Base-by-base conservation (phyloP, 2,113 vertebrate genomes). In the Lichenostomus cassidix region DNA sequence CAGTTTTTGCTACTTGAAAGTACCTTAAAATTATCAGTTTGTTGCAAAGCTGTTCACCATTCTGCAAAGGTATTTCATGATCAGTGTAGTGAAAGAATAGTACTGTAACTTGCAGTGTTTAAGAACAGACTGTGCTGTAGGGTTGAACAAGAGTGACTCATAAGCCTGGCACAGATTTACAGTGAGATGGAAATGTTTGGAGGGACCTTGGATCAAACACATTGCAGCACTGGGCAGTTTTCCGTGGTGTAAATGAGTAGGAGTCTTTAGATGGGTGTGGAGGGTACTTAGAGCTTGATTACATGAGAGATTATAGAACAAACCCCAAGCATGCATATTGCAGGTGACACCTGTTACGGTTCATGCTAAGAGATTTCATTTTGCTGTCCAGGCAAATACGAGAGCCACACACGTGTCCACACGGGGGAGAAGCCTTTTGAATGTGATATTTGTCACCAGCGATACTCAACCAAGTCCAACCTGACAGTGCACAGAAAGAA, bases 401-500 rank as follows among this genome's bases (percentile, higher is more conserved):
- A 99, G 97, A 99, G 99, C 96, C 99, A 99, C 92, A 99, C 99
- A 16, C 98, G 99, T 73, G 99, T 99, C 20, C 99, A 99, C 98
- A 99, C 99, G 0, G 99, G 99, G 52, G 99, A 99, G 96, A 99
- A 99, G 87, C 99, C 99, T 18, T 99, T 99, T 97, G 99, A 99
- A 94, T 99, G 99, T 97, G 99, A 99, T 92, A 97, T 99, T 94
- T 99, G 99, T 96, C 98, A 99, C 33, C 99, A 99, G 97, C 98
- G 98, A 85, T 99, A 99, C 97, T 99, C 99, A 27, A 99, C 99
- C 21, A 99, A 99, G 97, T 99, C 99, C 76, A 99, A 99, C 98
- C 98, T 99, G 95, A 99, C 99, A 2, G 99, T 99, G 33, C 99
- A 99, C 98, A 99, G 98, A 93, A 99, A 99, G 97, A 99, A 99